phyloP scores from a whole-genome alignment of 2,888 invertebrate species.

The Colletes collaris region DNA sequence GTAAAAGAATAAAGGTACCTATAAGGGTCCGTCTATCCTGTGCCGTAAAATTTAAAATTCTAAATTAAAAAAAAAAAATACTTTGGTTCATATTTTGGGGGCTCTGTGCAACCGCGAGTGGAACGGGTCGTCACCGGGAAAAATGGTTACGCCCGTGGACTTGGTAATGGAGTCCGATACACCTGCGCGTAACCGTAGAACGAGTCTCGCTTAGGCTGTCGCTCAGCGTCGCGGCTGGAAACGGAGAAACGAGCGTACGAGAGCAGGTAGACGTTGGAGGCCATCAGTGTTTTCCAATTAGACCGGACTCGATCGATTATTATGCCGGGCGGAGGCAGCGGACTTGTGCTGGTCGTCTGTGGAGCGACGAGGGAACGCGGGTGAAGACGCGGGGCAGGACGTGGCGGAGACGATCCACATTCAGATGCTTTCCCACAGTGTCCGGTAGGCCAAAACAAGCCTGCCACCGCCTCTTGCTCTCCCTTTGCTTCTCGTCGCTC shows the following conservation, averaged over 20 bases:
- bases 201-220: too few species aligned
- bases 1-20: too few species aligned
- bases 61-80: too few species aligned
- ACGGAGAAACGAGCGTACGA: constrained; percentile 3
- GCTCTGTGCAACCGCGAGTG: too few species aligned
- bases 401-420: constrained; percentile 55
- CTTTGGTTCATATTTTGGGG: too few species aligned
- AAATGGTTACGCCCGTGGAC: too few species aligned
- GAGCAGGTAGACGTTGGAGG: constrained; percentile 35
- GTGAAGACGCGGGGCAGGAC: constrained; percentile 24
- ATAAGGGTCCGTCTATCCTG: too few species aligned
- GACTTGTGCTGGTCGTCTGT: constrained; percentile 26
- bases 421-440: constrained; percentile 79
- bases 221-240: not conserved
- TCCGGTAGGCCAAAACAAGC: constrained; percentile 76
- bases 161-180: too few species aligned
- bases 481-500: constrained; percentile 24
- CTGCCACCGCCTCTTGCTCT: constrained; percentile 46
- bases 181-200: too few species aligned
- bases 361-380: constrained; percentile 1
- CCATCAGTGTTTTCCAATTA: constrained; percentile 70
- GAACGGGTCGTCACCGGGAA: too few species aligned
- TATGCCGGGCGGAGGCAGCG: constrained; percentile 49
- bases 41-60: too few species aligned
- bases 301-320: constrained; percentile 64